These are phyloP conservation scores for Pharmacophagus antenor DNA, from an alignment of 2,888 invertebrate genomes.

Conservation along the genomic window DNA sequence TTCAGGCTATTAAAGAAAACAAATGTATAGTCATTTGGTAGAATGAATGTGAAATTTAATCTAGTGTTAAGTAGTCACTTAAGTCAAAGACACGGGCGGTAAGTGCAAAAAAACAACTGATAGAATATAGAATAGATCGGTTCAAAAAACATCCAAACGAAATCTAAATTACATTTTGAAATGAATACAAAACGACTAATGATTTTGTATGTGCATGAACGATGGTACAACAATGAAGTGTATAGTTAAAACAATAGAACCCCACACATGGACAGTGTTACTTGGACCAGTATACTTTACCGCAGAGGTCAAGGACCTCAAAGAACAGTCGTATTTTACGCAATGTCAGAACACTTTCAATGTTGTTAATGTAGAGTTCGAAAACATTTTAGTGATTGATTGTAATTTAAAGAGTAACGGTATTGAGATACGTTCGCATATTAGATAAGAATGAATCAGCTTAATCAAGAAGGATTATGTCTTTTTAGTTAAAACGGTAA, in stretches of 20 bases:
- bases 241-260: slow-evolving; percentile 21
- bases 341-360: slow-evolving; percentile 8
- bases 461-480: background rate
- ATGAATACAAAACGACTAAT: background rate
- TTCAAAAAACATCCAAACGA: no score
- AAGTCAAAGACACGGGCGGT: no score
- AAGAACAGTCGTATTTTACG: slow-evolving; percentile 11
- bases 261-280: background rate
- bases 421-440: background rate
- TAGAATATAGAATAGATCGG: no score
- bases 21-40: no score
- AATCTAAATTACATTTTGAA: no score
- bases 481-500: no score
- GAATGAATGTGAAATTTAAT: no score
- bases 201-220: background rate
- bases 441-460: background rate
- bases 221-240: background rate
- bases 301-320: slow-evolving; percentile 19
- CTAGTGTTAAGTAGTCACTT: no score
- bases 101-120: no score
- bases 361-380: background rate
- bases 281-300: slow-evolving; percentile 18
- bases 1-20: no score
- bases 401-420: background rate
- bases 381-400: slow-evolving; percentile 4